A percentile compares a stretch with the other conserved stretches of the same genome.
Evolutionary conservation across 2,113 vertebrate species (phyloP).

Genomic region (Bagarius yarrelli): DNA sequence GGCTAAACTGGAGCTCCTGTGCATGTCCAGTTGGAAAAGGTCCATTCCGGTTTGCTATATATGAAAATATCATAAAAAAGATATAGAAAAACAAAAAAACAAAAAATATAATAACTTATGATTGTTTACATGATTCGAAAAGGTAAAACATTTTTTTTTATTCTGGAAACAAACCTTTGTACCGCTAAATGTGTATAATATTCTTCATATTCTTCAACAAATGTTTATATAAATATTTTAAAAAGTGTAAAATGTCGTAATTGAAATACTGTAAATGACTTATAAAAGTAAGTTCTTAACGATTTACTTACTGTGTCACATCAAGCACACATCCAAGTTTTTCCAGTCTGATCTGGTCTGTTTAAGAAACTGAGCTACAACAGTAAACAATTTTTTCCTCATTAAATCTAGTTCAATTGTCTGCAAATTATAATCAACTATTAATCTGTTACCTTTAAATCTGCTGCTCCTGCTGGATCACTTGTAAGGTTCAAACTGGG

Average conservation of each 20-base stretch:
- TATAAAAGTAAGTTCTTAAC: too few relatives aligned
- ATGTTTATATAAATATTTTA: too few relatives aligned
- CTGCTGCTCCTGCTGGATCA: not conserved
- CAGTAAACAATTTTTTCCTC: not conserved
- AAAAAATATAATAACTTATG: not conserved
- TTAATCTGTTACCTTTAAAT: conserved; percentile 34
- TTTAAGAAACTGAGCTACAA: not conserved
- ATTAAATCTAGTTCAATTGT: not conserved
- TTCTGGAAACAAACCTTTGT: not conserved
- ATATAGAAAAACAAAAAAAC: not conserved
- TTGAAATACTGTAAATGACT: not conserved
- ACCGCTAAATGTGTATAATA: not conserved
- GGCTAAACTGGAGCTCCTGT: not conserved
- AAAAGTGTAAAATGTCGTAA: not conserved
- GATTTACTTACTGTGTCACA: too few relatives aligned
- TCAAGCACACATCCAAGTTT: not conserved
- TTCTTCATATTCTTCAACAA: not conserved
- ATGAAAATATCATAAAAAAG: not conserved
- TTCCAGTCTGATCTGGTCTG: not conserved
- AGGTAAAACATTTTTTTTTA: too few relatives aligned
- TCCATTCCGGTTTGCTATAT: not conserved
- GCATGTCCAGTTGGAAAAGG: not conserved
- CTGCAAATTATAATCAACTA: not conserved
- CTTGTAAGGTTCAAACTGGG: conserved; percentile 5
- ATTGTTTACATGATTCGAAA: not conserved